phyloP scores from a whole-genome alignment of 2,113 vertebrate genomes.

The Canis aureus region DNA sequence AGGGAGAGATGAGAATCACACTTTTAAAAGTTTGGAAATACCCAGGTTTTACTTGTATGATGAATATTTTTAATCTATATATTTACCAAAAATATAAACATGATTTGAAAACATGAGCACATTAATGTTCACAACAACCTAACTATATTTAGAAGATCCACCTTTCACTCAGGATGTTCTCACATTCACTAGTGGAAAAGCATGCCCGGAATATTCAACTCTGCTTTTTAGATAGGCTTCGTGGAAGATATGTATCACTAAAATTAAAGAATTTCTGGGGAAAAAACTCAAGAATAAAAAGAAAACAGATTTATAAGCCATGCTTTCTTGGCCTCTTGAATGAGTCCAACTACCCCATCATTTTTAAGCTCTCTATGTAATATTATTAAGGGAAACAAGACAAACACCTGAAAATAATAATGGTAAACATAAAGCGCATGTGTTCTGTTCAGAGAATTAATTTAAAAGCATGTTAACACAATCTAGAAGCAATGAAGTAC shows the following conservation, averaged over 20 bases:
- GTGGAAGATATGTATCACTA: not conserved
- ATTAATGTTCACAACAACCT: slow-evolving; percentile 3
- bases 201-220: not conserved
- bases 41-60: not conserved
- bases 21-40: not conserved
- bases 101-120: slow-evolving; percentile 2
- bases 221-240: not conserved
- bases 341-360: not conserved
- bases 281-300: slow-evolving; percentile 13
- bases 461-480: not conserved
- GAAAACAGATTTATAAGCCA: not conserved
- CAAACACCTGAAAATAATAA: not conserved
- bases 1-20: not conserved
- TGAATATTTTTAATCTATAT: slow-evolving; percentile 52
- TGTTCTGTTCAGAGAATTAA: not conserved
- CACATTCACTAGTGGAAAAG: not conserved
- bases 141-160: slow-evolving; percentile 5
- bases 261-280: slow-evolving; percentile 39
- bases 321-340: not conserved
- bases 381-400: not conserved
- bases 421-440: not conserved
- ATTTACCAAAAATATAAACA: slow-evolving; percentile 44
- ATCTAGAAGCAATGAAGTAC: not conserved
- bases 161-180: not conserved
- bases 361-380: not conserved